These are phyloP conservation scores for Thermophis baileyi DNA, from an alignment of 2,113 vertebrate species.

Conservation along the genomic window DNA sequence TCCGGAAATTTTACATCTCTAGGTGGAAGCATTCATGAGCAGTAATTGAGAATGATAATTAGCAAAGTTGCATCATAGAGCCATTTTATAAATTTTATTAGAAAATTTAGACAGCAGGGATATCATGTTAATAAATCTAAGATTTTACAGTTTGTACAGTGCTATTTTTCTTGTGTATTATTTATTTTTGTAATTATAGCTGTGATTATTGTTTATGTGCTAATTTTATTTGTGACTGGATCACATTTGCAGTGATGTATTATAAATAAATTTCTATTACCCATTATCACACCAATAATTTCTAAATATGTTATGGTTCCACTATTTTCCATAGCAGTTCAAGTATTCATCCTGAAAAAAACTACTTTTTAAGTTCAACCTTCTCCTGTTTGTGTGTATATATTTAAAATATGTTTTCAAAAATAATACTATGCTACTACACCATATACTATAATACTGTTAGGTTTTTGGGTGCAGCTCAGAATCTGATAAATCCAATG, in stretches of 20 bases:
- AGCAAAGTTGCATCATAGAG: background rate
- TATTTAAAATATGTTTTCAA: background rate
- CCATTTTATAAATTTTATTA: background rate
- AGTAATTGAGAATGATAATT: background rate
- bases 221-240: background rate
- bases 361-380: background rate
- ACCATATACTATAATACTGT: background rate
- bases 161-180: background rate
- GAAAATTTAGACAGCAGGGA: background rate
- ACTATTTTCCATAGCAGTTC: background rate
- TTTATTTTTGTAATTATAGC: background rate
- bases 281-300: background rate
- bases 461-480: too few species aligned
- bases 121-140: background rate
- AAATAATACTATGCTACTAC: background rate
- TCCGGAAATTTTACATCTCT: too few species aligned
- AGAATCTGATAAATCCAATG: too few species aligned
- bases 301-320: background rate
- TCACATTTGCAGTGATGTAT: background rate
- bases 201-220: background rate
- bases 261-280: background rate
- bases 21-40: background rate
- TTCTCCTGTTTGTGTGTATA: background rate
- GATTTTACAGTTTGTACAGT: background rate
- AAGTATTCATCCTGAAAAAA: background rate